These are phyloP conservation scores for Takifugu ocellatus DNA, from an alignment of 2,797 vertebrate species.

Conservation along the genomic window DNA sequence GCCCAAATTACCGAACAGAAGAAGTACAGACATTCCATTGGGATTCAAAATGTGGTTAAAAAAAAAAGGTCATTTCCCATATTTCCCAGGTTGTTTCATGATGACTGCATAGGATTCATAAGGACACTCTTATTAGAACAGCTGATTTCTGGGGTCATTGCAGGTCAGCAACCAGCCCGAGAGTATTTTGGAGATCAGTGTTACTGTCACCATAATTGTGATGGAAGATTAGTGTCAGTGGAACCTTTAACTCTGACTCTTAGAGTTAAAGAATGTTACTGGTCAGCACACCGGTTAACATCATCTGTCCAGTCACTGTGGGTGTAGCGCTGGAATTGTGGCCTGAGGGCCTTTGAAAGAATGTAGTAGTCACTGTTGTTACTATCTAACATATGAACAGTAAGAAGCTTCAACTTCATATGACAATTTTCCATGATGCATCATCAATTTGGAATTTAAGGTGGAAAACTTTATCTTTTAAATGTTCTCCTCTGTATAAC, in stretches of 20 bases:
- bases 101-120: too few species aligned
- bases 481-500: background rate
- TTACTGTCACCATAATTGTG: constrained; percentile 41
- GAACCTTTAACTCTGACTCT: constrained; percentile 35
- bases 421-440: background rate
- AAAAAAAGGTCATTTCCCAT: too few species aligned
- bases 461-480: background rate
- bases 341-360: too few species aligned
- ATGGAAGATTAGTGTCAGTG: constrained; percentile 24
- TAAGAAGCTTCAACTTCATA: background rate
- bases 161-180: constrained; percentile 29
- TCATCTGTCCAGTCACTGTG: background rate
- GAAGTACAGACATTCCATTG: too few species aligned
- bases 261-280: background rate
- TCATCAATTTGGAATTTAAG: background rate
- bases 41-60: too few species aligned
- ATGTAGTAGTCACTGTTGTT: background rate
- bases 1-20: too few species aligned
- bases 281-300: background rate
- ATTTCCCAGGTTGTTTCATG: too few species aligned
- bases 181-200: constrained; percentile 11
- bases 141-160: constrained; percentile 15
- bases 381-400: background rate
- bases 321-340: background rate
- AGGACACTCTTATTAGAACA: too few species aligned